phyloP scores from a whole-genome alignment of 2,113 vertebrate genomes.

The Charina bottae region DNA sequence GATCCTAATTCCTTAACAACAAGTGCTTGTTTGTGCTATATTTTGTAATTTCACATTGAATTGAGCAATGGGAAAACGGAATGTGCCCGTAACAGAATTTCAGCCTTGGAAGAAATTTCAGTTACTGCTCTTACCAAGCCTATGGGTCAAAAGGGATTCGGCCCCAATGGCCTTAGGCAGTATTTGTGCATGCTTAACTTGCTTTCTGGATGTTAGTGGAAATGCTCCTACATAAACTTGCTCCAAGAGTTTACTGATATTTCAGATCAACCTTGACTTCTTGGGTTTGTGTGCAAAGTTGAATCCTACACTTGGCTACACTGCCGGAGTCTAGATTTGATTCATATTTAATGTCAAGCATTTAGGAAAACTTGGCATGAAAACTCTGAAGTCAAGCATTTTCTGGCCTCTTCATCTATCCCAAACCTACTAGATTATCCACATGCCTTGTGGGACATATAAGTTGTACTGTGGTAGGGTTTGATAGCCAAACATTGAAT shows the following conservation, averaged over 20 bases:
- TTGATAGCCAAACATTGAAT: slow-evolving; percentile 47
- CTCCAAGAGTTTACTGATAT: background rate
- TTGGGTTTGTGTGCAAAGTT: background rate
- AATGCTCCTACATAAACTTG: background rate
- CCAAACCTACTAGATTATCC: background rate
- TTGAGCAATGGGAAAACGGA: background rate
- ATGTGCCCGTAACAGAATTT: background rate
- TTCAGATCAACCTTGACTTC: background rate
- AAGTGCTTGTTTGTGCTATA: background rate
- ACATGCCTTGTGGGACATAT: slow-evolving; percentile 7
- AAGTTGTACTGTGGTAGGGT: slow-evolving; percentile 23
- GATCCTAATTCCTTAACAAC: background rate
- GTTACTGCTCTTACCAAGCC: background rate
- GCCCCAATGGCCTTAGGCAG: background rate
- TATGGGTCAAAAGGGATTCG: background rate
- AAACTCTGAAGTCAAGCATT: slow-evolving; percentile 49
- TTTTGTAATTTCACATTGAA: background rate
- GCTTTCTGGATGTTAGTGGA: background rate
- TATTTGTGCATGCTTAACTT: background rate
- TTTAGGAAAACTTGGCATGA: slow-evolving; percentile 39
- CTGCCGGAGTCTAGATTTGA: slow-evolving; percentile 31
- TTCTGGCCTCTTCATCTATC: slow-evolving; percentile 41
- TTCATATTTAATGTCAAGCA: slow-evolving; percentile 53
- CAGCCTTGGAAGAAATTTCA: background rate
- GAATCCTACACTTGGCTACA: slow-evolving; percentile 6